These are phyloP conservation scores for Parnassius glacialis DNA, from an alignment of 2,888 invertebrate species.

Conservation along the genomic window DNA sequence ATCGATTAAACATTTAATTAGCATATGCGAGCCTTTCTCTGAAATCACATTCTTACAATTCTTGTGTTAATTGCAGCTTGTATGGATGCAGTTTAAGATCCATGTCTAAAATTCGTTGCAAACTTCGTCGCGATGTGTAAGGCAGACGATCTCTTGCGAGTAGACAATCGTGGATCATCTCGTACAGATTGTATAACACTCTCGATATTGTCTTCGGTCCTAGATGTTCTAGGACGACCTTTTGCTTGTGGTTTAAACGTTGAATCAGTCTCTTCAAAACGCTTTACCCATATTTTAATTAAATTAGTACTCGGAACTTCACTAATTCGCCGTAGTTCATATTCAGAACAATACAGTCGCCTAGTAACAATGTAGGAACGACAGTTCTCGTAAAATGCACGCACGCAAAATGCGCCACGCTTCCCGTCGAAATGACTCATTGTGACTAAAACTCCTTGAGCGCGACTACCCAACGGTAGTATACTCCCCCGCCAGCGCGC, in stretches of 20 bases:
- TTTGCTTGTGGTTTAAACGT: too few species aligned
- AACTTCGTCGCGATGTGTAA: neutral
- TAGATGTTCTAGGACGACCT: too few species aligned
- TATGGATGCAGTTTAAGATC: neutral
- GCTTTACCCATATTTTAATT: neutral
- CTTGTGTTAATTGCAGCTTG: neutral
- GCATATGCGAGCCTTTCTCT: neutral
- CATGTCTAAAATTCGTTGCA: neutral
- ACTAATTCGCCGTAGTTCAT: conserved; percentile 1
- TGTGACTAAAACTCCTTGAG: neutral
- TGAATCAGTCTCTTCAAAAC: too few species aligned
- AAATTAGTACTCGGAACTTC: neutral
- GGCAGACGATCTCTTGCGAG: neutral
- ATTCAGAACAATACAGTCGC: neutral
- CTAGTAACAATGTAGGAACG: neutral
- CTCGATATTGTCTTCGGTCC: too few species aligned
- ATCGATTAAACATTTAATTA: neutral
- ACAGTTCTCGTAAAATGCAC: neutral
- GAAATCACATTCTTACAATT: neutral
- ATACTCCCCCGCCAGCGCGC: too few species aligned
- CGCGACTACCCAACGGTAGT: too few species aligned
- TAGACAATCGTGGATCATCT: neutral
- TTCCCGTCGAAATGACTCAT: neutral
- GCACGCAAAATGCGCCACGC: neutral
- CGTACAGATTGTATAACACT: neutral